phyloP scores from a whole-genome alignment of 2,888 invertebrate species.

The Polydrusus tereticollis region DNA sequence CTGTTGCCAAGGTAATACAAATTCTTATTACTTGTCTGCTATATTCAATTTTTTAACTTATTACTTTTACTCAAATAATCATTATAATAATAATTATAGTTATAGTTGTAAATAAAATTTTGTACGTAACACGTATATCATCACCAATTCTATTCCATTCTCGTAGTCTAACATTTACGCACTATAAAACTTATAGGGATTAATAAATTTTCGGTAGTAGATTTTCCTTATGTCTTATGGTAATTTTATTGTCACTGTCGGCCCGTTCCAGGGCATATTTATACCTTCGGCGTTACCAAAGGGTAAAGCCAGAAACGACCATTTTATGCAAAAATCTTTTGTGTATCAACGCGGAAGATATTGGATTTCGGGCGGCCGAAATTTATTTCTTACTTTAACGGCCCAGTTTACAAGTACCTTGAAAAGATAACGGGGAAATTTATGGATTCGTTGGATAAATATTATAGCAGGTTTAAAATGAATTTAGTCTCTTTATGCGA shows the following conservation, averaged over 20 bases:
- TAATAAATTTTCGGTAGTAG: slow-evolving; percentile 44
- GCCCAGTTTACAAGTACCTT: slow-evolving; percentile 32
- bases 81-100: too few species aligned
- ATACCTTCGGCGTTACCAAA: slow-evolving; percentile 40
- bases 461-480: neutral
- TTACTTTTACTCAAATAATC: too few species aligned
- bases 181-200: slow-evolving; percentile 22
- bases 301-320: slow-evolving; percentile 39
- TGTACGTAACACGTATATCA: neutral
- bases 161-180: neutral
- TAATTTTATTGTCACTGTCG: slow-evolving; percentile 45
- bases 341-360: slow-evolving; percentile 40
- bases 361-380: slow-evolving; percentile 33
- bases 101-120: too few species aligned
- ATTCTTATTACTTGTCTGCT: too few species aligned
- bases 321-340: slow-evolving; percentile 49
- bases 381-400: slow-evolving; percentile 38
- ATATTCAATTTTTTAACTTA: too few species aligned
- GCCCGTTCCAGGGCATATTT: slow-evolving; percentile 41
- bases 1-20: too few species aligned
- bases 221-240: slow-evolving; percentile 46
- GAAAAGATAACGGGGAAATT: slow-evolving; percentile 29
- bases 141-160: neutral
- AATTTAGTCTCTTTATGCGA: too few species aligned
- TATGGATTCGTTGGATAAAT: slow-evolving; percentile 9